These are phyloP conservation scores for Enteromius radiatus DNA, from an alignment of 2,797 vertebrate genomes.

Conservation along the genomic window DNA sequence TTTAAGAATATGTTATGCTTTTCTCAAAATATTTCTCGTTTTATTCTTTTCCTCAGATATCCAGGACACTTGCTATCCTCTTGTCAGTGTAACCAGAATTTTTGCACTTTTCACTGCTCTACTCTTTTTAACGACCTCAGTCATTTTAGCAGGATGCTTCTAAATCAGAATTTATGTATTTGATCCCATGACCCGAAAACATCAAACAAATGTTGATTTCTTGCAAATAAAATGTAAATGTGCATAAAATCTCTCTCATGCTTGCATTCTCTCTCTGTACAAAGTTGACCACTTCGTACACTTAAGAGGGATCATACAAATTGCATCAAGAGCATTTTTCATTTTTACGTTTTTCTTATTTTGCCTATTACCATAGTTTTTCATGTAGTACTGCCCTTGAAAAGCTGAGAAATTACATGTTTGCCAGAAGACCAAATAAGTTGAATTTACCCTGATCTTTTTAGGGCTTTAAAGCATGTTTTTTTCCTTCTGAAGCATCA, in stretches of 20 bases:
- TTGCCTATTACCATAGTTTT: no score
- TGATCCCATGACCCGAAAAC: neutral
- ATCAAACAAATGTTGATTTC: neutral
- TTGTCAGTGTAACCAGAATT: neutral
- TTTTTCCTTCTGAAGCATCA: no score
- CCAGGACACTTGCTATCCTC: conserved; percentile 31
- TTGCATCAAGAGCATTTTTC: neutral
- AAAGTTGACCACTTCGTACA: neutral
- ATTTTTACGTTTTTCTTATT: no score
- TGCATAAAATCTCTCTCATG: neutral
- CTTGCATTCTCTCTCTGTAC: neutral
- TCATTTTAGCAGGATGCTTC: neutral
- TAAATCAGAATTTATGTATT: neutral
- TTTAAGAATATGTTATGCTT: neutral
- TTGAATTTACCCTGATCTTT: neutral
- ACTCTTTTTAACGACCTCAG: neutral
- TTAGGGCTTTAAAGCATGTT: no score
- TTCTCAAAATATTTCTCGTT: neutral
- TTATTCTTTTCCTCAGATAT: conserved; percentile 4
- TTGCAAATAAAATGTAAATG: neutral
- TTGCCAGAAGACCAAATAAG: neutral
- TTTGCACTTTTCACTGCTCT: neutral
- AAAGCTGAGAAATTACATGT: neutral
- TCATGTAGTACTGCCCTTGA: neutral
- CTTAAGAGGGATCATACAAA: neutral